Conservation (phyloP, 2,797 vertebrate species). For the Leucoraja ocellata region DNA sequence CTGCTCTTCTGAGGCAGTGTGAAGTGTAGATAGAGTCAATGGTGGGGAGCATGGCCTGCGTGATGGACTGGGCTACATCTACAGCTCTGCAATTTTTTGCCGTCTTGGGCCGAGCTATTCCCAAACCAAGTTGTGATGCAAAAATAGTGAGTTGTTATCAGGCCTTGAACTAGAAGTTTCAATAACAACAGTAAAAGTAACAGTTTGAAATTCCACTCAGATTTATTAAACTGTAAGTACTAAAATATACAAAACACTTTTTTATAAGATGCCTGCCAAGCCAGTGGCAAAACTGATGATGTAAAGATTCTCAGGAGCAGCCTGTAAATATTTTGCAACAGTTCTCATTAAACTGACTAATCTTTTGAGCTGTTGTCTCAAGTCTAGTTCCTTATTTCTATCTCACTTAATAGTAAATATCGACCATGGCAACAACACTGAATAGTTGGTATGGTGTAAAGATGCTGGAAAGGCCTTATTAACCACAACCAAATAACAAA, state of each 20-base stretch:
- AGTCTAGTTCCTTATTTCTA: slow-evolving; percentile 29
- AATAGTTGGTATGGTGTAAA: slow-evolving; percentile 26
- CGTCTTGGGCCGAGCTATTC: no score
- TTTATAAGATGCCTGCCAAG: slow-evolving; percentile 65
- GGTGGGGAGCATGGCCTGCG: no score
- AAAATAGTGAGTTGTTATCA: not conserved
- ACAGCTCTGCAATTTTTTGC: no score
- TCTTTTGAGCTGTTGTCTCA: slow-evolving; percentile 32
- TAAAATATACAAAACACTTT: slow-evolving; percentile 73
- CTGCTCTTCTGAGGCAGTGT: no score
- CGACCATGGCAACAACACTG: slow-evolving; percentile 26
- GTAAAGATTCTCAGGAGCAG: slow-evolving; percentile 50
- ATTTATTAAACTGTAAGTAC: slow-evolving; percentile 63
- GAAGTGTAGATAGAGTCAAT: no score
- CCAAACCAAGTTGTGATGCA: no score
- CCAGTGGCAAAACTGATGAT: slow-evolving; percentile 68
- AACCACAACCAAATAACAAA: not conserved
- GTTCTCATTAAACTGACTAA: slow-evolving; percentile 21
- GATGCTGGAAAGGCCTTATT: slow-evolving; percentile 29
- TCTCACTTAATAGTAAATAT: slow-evolving; percentile 19
- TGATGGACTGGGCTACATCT: no score
- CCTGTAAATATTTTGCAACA: slow-evolving; percentile 39
- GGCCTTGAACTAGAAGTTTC: not conserved
- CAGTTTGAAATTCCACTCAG: slow-evolving; percentile 40
- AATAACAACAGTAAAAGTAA: slow-evolving; percentile 25